phyloP scores from a whole-genome alignment of 2,888 invertebrate species.

The Ornithoptera alexandrae region DNA sequence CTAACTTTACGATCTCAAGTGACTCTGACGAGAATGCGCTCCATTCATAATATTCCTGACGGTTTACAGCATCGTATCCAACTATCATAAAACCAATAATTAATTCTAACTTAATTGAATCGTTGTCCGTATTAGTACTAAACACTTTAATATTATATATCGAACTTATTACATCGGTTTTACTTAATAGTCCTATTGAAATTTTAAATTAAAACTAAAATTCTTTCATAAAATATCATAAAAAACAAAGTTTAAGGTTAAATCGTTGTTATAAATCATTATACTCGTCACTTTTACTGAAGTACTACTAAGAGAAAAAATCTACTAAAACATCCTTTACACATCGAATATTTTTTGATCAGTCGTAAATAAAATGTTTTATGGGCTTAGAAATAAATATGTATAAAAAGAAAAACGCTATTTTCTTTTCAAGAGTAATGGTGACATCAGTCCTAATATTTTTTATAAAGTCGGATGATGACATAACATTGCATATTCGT shows the following conservation, averaged over 20 bases:
- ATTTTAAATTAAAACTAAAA: background rate
- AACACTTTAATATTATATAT: conserved; percentile 7
- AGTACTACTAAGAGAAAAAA: no score
- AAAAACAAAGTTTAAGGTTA: background rate
- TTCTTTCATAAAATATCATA: background rate
- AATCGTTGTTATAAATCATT: background rate
- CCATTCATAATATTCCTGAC: conserved; percentile 54
- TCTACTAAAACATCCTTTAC: no score
- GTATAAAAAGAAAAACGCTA: no score
- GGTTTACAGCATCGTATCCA: conserved; percentile 65
- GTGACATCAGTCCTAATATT: no score
- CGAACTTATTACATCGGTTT: background rate
- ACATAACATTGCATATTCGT: no score
- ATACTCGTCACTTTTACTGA: no score
- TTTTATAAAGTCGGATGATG: no score
- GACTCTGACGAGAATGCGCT: conserved; percentile 19
- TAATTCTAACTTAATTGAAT: conserved; percentile 26
- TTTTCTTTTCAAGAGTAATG: no score
- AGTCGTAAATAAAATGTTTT: no score
- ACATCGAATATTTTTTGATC: no score
- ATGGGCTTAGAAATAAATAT: no score
- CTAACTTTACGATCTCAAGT: conserved; percentile 26
- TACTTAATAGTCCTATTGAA: background rate
- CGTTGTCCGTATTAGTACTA: conserved; percentile 12
- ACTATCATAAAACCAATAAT: conserved; percentile 27